These are phyloP conservation scores for Poeciliopsis presidionis DNA, from an alignment of 2,797 vertebrate genomes.

Conservation along the genomic window DNA sequence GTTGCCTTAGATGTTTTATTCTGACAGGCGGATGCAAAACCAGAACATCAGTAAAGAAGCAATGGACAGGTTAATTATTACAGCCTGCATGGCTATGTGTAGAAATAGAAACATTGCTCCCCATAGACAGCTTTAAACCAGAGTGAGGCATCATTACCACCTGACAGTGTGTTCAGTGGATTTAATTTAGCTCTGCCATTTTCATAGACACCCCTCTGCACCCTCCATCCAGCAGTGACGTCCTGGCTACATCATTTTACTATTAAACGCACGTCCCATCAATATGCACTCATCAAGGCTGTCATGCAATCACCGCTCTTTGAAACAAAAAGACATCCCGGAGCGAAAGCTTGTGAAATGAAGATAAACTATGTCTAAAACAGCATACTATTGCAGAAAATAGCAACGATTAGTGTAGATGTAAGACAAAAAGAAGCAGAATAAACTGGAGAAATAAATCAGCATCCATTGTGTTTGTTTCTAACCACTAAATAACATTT, in stretches of 20 bases:
- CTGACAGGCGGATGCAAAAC: slow-evolving; percentile 18
- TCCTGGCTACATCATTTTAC: slow-evolving; percentile 53
- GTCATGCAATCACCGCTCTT: slow-evolving; percentile 50
- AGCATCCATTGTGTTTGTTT: slow-evolving; percentile 35
- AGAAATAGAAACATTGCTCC: slow-evolving; percentile 36
- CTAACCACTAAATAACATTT: slow-evolving; percentile 30
- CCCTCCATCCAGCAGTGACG: slow-evolving; percentile 32
- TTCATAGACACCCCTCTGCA: slow-evolving; percentile 29
- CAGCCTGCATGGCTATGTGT: slow-evolving; percentile 13
- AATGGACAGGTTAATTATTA: slow-evolving; percentile 42
- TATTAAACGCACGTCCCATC: slow-evolving; percentile 51
- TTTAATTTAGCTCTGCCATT: slow-evolving; percentile 49
- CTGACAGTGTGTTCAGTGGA: slow-evolving; percentile 49
- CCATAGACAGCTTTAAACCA: slow-evolving; percentile 26
- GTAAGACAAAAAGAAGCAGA: slow-evolving; percentile 24
- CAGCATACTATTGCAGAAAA: slow-evolving; percentile 41
- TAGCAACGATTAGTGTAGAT: slow-evolving; percentile 52
- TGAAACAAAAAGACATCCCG: slow-evolving; percentile 55
- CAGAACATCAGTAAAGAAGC: slow-evolving; percentile 38
- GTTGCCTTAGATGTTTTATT: slow-evolving; percentile 16
- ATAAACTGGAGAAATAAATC: slow-evolving; percentile 22
- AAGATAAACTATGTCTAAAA: slow-evolving; percentile 20
- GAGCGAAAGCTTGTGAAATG: slow-evolving; percentile 36
- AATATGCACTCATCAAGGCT: slow-evolving; percentile 57
- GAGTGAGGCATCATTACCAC: slow-evolving; percentile 49